Base-by-base conservation (phyloP, 1,140 invertebrate species). In the Temnothorax nylanderi region DNA sequence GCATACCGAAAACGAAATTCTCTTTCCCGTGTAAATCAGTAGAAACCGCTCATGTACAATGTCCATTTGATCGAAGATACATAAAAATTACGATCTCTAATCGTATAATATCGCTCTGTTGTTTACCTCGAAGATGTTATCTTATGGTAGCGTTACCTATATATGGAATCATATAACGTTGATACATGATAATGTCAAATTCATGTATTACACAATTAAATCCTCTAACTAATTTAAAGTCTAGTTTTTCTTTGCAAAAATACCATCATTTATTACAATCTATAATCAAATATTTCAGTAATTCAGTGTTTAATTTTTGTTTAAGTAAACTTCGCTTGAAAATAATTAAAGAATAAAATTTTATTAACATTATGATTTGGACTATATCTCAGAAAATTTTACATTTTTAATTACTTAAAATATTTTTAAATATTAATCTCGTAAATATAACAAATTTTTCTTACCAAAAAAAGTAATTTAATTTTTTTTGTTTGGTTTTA, bases 1-100 rank as follows among this genome's bases (percentile, higher is more conserved):
- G 32, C 54, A 26, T 84, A 74, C 54, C 54, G 21, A 34, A 8
- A 75, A 74, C 80, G 11, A 84, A 60, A 84, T 60, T 84, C 69
- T 60, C 80, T 21, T 41, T 75, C 8, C n/a, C 1, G 18, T n/a
- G 32, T 84, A 60, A 74, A 74, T 75, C 80, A 37, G 26, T 16
- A 72, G 80, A 60, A 69, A 47, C 10, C 54, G 13, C 6, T 41
- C 37, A 6, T 41, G 37, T 41, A 10, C 26, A 10, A 7, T 32
- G 8, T 34, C 21, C 54, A 26, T 11, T 80, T 65, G 13, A 54
- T 56, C 47, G 13, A 26, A 6, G 13, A 60, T 62, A 47, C 18
- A 13, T 21, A 75, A 75, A 84, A n/a, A 49, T 49, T 34, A 13
- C 13, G 18, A 60, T 74, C 37, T 32, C 10, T 56, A 13, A 71